Conservation (phyloP, 2,888 invertebrate species). For the Dorcus hopei region DNA sequence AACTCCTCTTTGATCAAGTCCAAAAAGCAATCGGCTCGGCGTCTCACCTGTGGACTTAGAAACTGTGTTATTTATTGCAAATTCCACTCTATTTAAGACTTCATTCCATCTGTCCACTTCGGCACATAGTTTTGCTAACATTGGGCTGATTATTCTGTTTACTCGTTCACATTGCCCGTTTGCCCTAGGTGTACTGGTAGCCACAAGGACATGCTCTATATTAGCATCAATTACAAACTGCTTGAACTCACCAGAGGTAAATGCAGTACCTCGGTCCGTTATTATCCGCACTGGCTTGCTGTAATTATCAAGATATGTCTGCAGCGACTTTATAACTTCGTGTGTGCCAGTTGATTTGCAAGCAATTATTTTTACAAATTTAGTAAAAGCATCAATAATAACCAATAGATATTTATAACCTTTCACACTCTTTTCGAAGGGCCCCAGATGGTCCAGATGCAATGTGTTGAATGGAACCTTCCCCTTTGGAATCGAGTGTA, state of each 20-base stretch:
- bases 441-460: conserved; percentile 36
- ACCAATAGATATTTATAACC: conserved; percentile 29
- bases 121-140: conserved; percentile 27
- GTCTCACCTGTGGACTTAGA: conserved; percentile 14
- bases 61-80: conserved; percentile 25
- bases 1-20: conserved; percentile 9
- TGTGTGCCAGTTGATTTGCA: conserved; percentile 20
- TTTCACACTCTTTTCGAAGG: conserved; percentile 19
- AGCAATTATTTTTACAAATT: conserved; percentile 29
- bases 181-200: conserved; percentile 31
- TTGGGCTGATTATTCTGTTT: conserved; percentile 27
- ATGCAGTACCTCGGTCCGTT: conserved; percentile 32
- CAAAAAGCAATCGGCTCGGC: conserved; percentile 5
- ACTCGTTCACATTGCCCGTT: conserved; percentile 35
- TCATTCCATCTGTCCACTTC: conserved; percentile 26
- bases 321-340: conserved; percentile 23
- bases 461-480: conserved; percentile 28
- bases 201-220: conserved; percentile 29
- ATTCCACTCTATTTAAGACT: conserved; percentile 16
- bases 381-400: conserved; percentile 32
- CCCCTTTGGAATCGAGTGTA: conserved; percentile 31
- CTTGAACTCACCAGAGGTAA: conserved; percentile 31
- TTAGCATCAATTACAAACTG: conserved; percentile 21
- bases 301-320: conserved; percentile 24
- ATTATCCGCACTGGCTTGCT: conserved; percentile 25